Percentiles rank a stretch among this genome's conserved stretches.
Conservation (phyloP, 2,797 vertebrate species). For the Rhinoraja longicauda region DNA sequence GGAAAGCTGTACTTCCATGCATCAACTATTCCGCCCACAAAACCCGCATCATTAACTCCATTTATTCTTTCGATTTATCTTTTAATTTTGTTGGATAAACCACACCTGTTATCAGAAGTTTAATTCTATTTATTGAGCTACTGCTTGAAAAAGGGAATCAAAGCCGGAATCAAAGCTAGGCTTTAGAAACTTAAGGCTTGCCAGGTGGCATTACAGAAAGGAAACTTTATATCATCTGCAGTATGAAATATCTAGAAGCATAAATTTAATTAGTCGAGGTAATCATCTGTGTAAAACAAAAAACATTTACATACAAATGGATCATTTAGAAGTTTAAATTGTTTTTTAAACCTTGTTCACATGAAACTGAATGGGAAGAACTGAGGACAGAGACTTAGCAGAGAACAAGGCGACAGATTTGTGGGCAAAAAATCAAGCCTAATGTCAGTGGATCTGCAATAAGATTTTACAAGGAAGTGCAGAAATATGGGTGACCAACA, state of each 20-base stretch:
- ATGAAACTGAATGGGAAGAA: not conserved
- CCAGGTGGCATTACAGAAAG: not conserved
- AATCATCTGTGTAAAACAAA: not conserved
- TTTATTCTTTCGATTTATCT: not conserved
- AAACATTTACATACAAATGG: not conserved
- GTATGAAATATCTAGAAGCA: not conserved
- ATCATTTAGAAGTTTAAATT: not conserved
- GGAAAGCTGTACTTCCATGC: too few species aligned
- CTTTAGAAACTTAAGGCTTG: not conserved
- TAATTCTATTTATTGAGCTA: not conserved
- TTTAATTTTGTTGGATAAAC: not conserved
- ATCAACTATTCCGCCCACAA: not conserved
- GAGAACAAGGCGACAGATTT: not conserved
- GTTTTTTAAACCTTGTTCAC: not conserved
- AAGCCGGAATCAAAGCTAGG: not conserved
- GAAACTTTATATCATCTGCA: not conserved
- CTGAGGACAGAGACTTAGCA: not conserved
- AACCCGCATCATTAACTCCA: not conserved
- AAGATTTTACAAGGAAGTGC: not conserved
- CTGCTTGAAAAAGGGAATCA: not conserved
- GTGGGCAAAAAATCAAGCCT: not conserved
- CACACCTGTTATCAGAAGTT: not conserved
- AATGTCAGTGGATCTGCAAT: not conserved
- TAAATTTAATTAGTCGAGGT: not conserved
- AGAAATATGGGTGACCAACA: not conserved